Base-by-base conservation (phyloP, 2,888 invertebrate species). In the Camponotus fellah region DNA sequence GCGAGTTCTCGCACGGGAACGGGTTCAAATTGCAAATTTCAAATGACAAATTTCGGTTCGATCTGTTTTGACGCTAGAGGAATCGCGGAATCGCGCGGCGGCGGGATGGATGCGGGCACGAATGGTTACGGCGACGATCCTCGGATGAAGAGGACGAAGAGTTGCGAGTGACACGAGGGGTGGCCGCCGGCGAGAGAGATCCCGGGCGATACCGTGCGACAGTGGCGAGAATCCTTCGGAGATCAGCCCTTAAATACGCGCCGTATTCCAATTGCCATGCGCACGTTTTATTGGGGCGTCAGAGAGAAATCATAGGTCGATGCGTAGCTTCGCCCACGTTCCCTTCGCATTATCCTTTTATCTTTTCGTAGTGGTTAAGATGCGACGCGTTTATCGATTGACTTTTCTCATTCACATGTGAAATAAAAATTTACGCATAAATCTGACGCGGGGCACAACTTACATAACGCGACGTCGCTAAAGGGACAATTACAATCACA, bases 161-260 rank as follows among this genome's bases (percentile, higher is more conserved):
- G 3, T 37, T 40, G 53, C 26, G 26, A 68, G 68, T 6, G 26
- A 12, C 46, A 64, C 49, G 71, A 56, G 17, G 43, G 34, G 5
- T 56, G 37, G 17, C 53, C 17, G 46, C 49, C n/a, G 53, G 66
- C 62, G 49, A 81, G 46, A 77, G 74, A 75, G 49, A n/a, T n/a
- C 58, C 69, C 79, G 82, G 71, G 60, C 21, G 87, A 74, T 62
- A 76, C 83, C 71, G 53, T 79, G 60, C 80, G 92, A 93, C 92
- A 94, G 93, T 94, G 94, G 91, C 92, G 92, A 90, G 90, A 88
- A 86, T 58, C 89, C 88, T 89, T 88, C 88, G 88, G 85, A 91
- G 88, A 91, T 92, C 93, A 92, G 92, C 93, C 94, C 93, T 94
- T 94, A 94, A 94, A 94, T 94, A 94, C 92, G 88, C 87, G 86